Conservation (phyloP, 2,113 vertebrate species). For the Okapia johnstoni region DNA sequence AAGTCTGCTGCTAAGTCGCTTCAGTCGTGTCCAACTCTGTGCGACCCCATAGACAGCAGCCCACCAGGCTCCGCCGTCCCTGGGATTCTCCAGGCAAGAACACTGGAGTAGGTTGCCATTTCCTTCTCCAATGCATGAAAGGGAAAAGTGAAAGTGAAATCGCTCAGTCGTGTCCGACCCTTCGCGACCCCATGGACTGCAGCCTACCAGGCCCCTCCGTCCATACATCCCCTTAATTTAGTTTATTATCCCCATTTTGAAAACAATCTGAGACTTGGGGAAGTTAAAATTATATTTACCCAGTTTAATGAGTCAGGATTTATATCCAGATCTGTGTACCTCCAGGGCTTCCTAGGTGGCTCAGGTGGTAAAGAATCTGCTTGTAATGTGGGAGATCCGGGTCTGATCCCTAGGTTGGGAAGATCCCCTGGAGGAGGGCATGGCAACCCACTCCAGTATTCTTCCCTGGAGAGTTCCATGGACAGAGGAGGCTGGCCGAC, state of each 20-base stretch:
- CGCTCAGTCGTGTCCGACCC: no score
- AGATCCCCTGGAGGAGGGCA: background rate
- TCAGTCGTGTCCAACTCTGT: no score
- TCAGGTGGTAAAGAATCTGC: background rate
- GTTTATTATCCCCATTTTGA: background rate
- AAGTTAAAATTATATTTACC: slow-evolving; percentile 18
- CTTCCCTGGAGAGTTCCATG: background rate
- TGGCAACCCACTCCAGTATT: background rate
- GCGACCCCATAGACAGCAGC: no score
- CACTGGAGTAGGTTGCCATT: no score
- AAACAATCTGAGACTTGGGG: background rate
- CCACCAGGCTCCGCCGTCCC: no score
- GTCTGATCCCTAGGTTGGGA: background rate
- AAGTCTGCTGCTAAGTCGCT: no score
- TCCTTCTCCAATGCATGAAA: no score
- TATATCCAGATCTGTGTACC: background rate
- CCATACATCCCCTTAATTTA: background rate
- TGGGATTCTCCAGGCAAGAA: no score
- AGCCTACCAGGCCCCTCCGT: no score
- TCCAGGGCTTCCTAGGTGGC: background rate
- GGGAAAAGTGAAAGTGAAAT: no score
- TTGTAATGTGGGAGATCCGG: background rate
- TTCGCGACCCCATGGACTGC: no score
- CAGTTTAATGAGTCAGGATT: background rate
- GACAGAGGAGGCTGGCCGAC: background rate